Evolutionary conservation across 2,797 vertebrate genomes (phyloP), one percentile per base, ranked within the genome.

Genomic region (Pterois miles): DNA sequence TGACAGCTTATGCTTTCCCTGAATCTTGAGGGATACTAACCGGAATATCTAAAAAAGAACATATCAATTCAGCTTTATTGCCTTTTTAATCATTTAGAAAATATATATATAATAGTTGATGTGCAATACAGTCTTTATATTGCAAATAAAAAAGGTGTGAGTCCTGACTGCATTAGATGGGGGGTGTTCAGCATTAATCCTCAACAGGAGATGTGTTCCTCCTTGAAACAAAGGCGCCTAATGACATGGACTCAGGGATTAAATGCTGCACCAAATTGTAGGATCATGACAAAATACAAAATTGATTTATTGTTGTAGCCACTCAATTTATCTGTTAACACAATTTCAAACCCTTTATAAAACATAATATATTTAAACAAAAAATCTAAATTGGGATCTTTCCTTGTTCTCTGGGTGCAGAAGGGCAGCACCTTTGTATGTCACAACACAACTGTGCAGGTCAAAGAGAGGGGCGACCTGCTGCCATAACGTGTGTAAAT

Each of bases 401-500:
- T 2, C 33, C 8, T 22, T 74, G 22, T 34, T 65, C 31, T 58
- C 12, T 38, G 48, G 23, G 14, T 33, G 33, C 13, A 50, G 38
- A 38, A 34, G 22, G 31, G 27, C 43, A 71, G 27, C 25, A 36
- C n/a, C 7, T 71, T 5, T 60, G 22, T 46, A 8, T 71, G 46
- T 57, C 62, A 70, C 14, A 74, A 52, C 36, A 62, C 8, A 7
- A 34, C 25, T 27, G n/a, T 60, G 4, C 52, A 73, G 76, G 73
- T 83, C 64, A 82, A 16, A 80, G 25, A 31, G 40, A 27, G n/a
- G 12, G 22, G 25, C 48, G 48, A 69, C 58, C 66, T 74, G 67
- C 36, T 29, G 65, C 60, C 43, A 14, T 12, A 36, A n/a, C 38
- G 31, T 10, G 14, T 54, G 36, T 23, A 65, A 63, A 74, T 76